phyloP scores from a whole-genome alignment of 2,888 invertebrate genomes.

The Eilema sororculum region DNA sequence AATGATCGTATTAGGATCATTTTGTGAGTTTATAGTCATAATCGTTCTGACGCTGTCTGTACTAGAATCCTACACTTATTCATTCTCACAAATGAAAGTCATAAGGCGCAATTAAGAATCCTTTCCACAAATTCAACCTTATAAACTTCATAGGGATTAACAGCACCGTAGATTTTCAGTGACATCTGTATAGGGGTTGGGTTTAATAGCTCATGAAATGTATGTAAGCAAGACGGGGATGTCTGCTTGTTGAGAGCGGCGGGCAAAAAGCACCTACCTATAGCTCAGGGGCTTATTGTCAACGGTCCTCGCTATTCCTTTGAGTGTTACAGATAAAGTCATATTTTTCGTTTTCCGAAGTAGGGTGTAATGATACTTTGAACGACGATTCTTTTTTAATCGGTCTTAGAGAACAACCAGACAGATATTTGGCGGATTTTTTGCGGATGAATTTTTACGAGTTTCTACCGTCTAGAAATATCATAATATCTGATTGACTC shows the following conservation, averaged over 20 bases:
- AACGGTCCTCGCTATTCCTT: constrained; percentile 72
- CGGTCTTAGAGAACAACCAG: constrained; percentile 29
- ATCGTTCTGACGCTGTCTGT: too few species aligned
- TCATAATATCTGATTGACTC: background rate
- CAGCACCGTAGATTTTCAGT: constrained; percentile 60
- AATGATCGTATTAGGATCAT: too few species aligned
- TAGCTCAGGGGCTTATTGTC: constrained; percentile 71
- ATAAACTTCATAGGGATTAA: constrained; percentile 29
- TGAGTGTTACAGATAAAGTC: constrained; percentile 70
- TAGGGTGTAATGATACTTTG: constrained; percentile 49
- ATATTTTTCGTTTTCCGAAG: constrained; percentile 63
- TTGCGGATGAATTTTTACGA: background rate
- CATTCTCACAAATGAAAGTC: background rate
- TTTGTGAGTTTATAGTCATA: too few species aligned
- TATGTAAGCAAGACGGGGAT: constrained; percentile 81
- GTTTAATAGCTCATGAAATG: constrained; percentile 87
- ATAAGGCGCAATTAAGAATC: background rate
- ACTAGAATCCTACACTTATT: too few species aligned
- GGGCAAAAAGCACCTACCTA: constrained; percentile 65
- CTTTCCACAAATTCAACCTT: background rate
- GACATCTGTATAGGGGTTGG: constrained; percentile 68
- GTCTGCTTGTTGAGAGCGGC: constrained; percentile 73
- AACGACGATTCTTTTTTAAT: constrained; percentile 50
- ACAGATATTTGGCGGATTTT: constrained; percentile 5
- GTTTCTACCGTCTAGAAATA: background rate